Conservation (phyloP, 53 echinoderm and acorn worm genomes). For the Holothuria leucospilota region DNA sequence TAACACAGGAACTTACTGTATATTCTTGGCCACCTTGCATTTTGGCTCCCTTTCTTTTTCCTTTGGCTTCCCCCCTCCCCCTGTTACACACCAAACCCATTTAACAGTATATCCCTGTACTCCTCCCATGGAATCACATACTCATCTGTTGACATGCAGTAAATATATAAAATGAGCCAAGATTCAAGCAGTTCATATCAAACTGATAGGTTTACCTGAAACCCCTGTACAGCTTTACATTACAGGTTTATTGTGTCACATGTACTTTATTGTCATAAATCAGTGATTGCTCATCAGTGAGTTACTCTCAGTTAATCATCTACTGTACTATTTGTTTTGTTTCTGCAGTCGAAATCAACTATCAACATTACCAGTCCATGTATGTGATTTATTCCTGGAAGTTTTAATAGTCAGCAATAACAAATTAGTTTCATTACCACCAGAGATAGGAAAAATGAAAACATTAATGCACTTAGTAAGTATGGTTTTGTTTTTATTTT, state of each 20-base stretch:
- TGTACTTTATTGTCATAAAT: neutral
- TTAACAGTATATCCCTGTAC: too few relatives aligned
- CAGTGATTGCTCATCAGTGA: neutral
- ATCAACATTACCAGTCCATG: slow-evolving; percentile 83
- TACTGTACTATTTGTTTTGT: neutral
- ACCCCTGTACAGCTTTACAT: too few relatives aligned
- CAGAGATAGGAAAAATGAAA: slow-evolving; percentile 86
- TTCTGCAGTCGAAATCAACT: slow-evolving; percentile 91
- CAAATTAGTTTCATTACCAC: slow-evolving; percentile 97
- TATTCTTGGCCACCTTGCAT: too few relatives aligned
- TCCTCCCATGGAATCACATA: too few relatives aligned
- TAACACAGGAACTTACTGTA: too few relatives aligned
- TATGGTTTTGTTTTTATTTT: neutral
- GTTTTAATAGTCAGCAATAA: slow-evolving; percentile 97
- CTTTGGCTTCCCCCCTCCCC: too few relatives aligned
- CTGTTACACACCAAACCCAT: too few relatives aligned
- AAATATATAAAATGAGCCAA: too few relatives aligned
- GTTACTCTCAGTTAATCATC: neutral
- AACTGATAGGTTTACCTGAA: too few relatives aligned
- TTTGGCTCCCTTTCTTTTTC: too few relatives aligned
- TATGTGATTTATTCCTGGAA: slow-evolving; percentile 87
- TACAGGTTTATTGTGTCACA: neutral
- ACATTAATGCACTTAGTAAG: slow-evolving; percentile 91
- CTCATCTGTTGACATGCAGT: too few relatives aligned
- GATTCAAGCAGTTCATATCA: too few relatives aligned